Evolutionary conservation across 1,140 invertebrate genomes (phyloP).

Genomic region (Aphelenchoides fujianensis): DNA sequence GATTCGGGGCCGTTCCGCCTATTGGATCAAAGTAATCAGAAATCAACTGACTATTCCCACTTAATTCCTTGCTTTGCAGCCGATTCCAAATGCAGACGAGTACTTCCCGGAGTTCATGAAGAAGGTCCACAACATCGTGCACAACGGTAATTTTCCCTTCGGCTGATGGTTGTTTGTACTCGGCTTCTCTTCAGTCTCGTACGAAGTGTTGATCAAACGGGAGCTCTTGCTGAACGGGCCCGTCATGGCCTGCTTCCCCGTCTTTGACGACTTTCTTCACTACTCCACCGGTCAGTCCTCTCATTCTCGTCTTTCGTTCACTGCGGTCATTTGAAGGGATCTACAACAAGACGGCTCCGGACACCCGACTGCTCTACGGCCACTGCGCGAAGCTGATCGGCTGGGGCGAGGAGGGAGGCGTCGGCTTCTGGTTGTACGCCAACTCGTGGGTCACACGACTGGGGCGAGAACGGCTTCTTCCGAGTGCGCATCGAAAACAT

Average conservation of each 20-base stretch:
- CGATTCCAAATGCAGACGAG: slow-evolving; percentile 27
- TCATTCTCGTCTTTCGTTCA: background rate
- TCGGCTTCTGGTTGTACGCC: slow-evolving; percentile 37
- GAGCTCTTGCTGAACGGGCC: slow-evolving; percentile 47
- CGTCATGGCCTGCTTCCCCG: slow-evolving; percentile 46
- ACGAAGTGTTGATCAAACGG: slow-evolving; percentile 38
- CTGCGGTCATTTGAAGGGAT: slow-evolving; percentile 40
- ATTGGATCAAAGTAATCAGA: slow-evolving; percentile 30
- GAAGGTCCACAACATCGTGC: background rate
- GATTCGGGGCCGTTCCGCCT: slow-evolving; percentile 19
- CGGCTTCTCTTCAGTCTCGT: slow-evolving; percentile 25
- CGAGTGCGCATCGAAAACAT: slow-evolving; percentile 36
- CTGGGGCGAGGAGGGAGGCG: slow-evolving; percentile 43
- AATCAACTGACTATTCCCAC: background rate
- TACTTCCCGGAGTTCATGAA: slow-evolving; percentile 24
- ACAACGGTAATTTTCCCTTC: slow-evolving; percentile 31
- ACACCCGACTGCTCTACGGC: slow-evolving; percentile 38
- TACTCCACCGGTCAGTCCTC: slow-evolving; percentile 36
- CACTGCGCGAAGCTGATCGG: slow-evolving; percentile 53
- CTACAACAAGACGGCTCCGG: slow-evolving; percentile 33
- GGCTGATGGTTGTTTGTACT: slow-evolving; percentile 5
- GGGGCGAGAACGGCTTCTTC: slow-evolving; percentile 52
- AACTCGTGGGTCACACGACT: slow-evolving; percentile 46
- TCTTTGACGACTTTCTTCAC: slow-evolving; percentile 54
- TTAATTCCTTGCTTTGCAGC: slow-evolving; percentile 36